Conservation (phyloP, 2,888 invertebrate species). For the Lydus trimaculatus region DNA sequence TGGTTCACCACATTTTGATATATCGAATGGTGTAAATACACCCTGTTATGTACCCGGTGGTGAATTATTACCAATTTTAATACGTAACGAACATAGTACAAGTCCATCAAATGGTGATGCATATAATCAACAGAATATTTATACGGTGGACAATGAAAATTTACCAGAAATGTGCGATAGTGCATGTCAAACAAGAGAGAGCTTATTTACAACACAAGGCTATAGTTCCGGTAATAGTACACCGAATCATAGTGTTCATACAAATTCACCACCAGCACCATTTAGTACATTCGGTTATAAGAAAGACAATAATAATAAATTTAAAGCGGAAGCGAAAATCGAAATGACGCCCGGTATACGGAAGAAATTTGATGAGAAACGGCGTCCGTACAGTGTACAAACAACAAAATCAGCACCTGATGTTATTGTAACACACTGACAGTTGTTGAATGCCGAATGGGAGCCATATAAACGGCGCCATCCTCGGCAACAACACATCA, state of each 20-base stretch:
- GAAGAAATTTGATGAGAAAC: constrained; percentile 44
- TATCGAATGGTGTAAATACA: constrained; percentile 46
- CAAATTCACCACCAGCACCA: constrained; percentile 56
- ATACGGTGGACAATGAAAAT: constrained; percentile 51
- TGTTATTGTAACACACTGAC: constrained; percentile 87
- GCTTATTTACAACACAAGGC: constrained; percentile 67
- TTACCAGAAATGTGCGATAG: constrained; percentile 73
- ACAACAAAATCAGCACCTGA: constrained; percentile 90
- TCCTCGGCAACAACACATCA: constrained; percentile 62
- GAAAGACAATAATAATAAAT: constrained; percentile 56
- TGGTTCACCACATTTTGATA: constrained; percentile 49
- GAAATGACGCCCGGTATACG: constrained; percentile 61
- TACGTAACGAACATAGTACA: constrained; percentile 51
- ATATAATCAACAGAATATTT: constrained; percentile 48
- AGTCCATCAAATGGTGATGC: constrained; percentile 51
- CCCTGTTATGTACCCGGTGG: constrained; percentile 63
- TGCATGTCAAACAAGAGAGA: constrained; percentile 85
- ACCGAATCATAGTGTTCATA: constrained; percentile 56
- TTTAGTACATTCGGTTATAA: constrained; percentile 68
- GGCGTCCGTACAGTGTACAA: constrained; percentile 78
- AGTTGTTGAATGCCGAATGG: constrained; percentile 72
- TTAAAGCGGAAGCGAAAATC: constrained; percentile 69
- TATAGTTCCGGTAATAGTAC: constrained; percentile 57
- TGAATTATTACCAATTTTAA: constrained; percentile 58
- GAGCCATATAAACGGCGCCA: constrained; percentile 67